These are phyloP conservation scores for Lepidostoma basale DNA, from an alignment of 1,140 invertebrate species.

Conservation along the genomic window DNA sequence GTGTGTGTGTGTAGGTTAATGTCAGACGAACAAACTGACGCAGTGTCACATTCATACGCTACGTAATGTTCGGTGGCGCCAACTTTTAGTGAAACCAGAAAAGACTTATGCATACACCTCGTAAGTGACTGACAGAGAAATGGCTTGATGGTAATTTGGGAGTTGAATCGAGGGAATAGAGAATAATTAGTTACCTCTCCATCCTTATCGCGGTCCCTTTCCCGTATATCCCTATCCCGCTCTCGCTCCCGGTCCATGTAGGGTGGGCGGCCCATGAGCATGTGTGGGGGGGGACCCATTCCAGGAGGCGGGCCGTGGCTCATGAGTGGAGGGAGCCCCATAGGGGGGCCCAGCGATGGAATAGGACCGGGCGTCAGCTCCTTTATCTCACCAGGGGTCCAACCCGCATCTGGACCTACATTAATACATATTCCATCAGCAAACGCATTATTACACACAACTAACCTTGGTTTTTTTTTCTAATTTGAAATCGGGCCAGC, in stretches of 20 bases:
- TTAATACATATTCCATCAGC: too few relatives aligned
- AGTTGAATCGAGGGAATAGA: neutral
- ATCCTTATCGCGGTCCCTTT: conserved; percentile 55
- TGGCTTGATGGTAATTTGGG: too few relatives aligned
- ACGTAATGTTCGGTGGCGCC: too few relatives aligned
- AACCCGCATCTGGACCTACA: conserved; percentile 50
- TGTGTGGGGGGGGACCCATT: conserved; percentile 48
- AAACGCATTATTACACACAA: too few relatives aligned
- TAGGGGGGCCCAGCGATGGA: conserved; percentile 62
- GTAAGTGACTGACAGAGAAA: too few relatives aligned
- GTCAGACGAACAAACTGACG: too few relatives aligned
- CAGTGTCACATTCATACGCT: too few relatives aligned
- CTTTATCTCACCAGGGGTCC: conserved; percentile 68
- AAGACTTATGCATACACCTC: too few relatives aligned
- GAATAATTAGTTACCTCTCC: conserved; percentile 22
- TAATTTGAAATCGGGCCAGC: too few relatives aligned
- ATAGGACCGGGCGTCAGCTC: conserved; percentile 64
- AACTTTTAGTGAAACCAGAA: too few relatives aligned
- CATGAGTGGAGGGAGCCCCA: conserved; percentile 49
- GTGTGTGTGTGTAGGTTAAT: too few relatives aligned
- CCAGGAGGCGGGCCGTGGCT: conserved; percentile 24
- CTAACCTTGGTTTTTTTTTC: too few relatives aligned
- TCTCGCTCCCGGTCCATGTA: conserved; percentile 44
- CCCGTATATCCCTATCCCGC: conserved; percentile 43
- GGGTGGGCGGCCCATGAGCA: conserved; percentile 50